phyloP scores from a whole-genome alignment of 2,888 invertebrate genomes.

The Papilio elwesi region DNA sequence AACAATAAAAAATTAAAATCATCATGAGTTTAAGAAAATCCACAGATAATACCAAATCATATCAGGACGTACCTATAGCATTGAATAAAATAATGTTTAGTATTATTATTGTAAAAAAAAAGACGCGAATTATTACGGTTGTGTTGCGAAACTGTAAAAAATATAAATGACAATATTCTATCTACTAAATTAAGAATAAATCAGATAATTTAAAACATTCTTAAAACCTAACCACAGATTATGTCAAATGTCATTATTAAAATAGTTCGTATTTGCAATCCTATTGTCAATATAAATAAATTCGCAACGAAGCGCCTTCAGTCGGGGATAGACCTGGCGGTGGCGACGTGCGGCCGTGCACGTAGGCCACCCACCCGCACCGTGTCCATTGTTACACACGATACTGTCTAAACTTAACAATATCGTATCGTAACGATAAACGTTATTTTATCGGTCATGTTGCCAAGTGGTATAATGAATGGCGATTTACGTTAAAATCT shows the following conservation, averaged over 20 bases:
- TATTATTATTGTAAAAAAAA: background rate
- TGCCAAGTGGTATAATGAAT: background rate
- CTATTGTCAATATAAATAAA: conserved; percentile 40
- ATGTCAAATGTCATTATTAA: background rate
- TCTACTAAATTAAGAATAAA: too few relatives aligned
- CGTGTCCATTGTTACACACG: conserved; percentile 54
- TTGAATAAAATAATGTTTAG: background rate
- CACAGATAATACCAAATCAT: too few relatives aligned
- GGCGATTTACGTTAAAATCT: background rate
- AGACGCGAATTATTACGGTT: background rate
- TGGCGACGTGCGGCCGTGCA: conserved; percentile 70
- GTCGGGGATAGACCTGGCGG: conserved; percentile 59
- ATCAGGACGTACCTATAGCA: too few relatives aligned
- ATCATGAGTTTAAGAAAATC: too few relatives aligned
- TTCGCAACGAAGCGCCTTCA: conserved; percentile 56
- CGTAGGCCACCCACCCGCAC: conserved; percentile 69
- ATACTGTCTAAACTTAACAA: conserved; percentile 10
- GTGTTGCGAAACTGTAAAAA: too few relatives aligned
- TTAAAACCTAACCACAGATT: background rate
- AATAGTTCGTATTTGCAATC: conserved; percentile 11
- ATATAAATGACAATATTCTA: too few relatives aligned
- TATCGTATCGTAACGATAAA: conserved; percentile 6
- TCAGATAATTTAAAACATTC: background rate
- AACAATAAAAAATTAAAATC: too few relatives aligned
- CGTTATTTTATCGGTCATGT: background rate